Evolutionary conservation across 2,113 vertebrate species (phyloP), one percentile per base, ranked within the genome.

Genomic region (Solea senegalensis): DNA sequence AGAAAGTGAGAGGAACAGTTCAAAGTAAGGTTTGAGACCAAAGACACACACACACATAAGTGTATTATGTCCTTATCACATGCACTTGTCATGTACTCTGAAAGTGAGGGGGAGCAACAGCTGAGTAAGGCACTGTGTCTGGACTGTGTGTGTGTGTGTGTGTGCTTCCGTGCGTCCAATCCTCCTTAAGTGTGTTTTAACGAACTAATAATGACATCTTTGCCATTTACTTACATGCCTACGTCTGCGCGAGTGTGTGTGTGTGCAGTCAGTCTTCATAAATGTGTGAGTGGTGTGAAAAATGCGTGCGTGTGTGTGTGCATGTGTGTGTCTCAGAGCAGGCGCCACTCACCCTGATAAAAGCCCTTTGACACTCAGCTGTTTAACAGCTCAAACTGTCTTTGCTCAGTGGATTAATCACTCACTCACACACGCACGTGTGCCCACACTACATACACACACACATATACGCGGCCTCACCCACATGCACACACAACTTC

Each of bases 311-410:
- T 21, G 21, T 66, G 54, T 65, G 58, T 74, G 46, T 62, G 59
- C 58, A 26, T 55, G 55, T 72, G 56, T 21, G 49, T 61, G 65
- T 83, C 78, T 82, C 69, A 63, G 69, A 67, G 68, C 60, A 78
- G 87, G 86, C 76, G 78, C 86, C 90, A 80, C 79, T 84, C 9
- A 56, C 83, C 78, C 80, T 89, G 86, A 88, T 90, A 89, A 89
- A 91, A 90, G 88, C 82, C 81, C 80, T 90, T 86, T 90, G 89
- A 91, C 88, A 85, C 82, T 89, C 91, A 92, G 91, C 87, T 92
- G 87, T 92, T 91, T 84, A 83, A 82, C 85, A 76, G 83, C 85
- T 88, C 86, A 81, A 87, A 87, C 84, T 72, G 85, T 84, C 87
- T 88, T 88, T 86, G 83, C 81, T 74, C 75, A 63, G 53, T 74